Percentiles rank a stretch among this genome's conserved stretches.
phyloP scores from a whole-genome alignment of 2,888 invertebrate species.

The Drosophila hawaiiensis region DNA sequence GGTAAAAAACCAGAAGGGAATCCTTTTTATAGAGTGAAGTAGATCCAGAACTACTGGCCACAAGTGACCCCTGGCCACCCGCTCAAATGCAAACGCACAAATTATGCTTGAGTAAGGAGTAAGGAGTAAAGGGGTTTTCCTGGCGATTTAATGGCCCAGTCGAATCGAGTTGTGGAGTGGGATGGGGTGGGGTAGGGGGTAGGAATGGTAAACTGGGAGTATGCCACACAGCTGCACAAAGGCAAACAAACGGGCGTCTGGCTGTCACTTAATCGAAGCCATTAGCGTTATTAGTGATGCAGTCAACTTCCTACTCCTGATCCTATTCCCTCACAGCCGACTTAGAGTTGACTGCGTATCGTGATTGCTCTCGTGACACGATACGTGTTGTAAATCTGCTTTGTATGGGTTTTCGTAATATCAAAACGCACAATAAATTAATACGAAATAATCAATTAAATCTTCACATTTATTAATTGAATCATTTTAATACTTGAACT shows the following conservation, averaged over 20 bases:
- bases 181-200: neutral
- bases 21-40: slow-evolving; percentile 27
- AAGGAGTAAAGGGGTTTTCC: slow-evolving; percentile 56
- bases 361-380: neutral
- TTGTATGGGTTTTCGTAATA: too few relatives aligned
- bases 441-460: neutral
- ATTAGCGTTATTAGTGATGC: slow-evolving; percentile 76
- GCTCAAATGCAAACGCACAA: slow-evolving; percentile 39
- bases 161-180: accelerated
- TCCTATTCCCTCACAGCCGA: neutral
- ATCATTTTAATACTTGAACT: neutral
- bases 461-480: neutral
- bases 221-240: slow-evolving; percentile 40
- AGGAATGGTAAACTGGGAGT: neutral
- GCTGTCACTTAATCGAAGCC: slow-evolving; percentile 81
- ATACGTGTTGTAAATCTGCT: neutral
- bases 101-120: slow-evolving; percentile 26
- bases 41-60: slow-evolving; percentile 9
- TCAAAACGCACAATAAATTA: neutral
- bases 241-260: slow-evolving; percentile 77
- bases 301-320: neutral
- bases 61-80: neutral
- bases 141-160: slow-evolving; percentile 66
- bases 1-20: neutral
- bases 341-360: neutral